These are phyloP conservation scores for Bucco capensis DNA, from an alignment of 2,113 vertebrate genomes.

Conservation along the genomic window DNA sequence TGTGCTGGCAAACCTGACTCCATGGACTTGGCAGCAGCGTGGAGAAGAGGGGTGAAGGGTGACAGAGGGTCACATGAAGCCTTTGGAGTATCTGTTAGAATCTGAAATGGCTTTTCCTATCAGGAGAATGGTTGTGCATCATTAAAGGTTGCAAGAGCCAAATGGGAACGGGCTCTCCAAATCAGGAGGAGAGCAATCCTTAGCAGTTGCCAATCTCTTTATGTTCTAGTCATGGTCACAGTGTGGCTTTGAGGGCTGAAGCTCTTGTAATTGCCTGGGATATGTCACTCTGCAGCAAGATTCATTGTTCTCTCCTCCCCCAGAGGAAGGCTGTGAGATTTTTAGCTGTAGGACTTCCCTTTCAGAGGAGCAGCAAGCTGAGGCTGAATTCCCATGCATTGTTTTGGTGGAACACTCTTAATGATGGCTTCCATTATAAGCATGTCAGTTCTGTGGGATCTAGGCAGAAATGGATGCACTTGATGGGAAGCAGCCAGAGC, in stretches of 20 bases:
- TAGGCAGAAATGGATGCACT: not conserved
- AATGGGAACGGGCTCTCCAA: constrained; percentile 1
- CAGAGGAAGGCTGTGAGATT: not conserved
- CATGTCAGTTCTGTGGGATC: not conserved
- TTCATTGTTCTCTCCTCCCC: constrained; percentile 19
- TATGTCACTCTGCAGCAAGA: not conserved
- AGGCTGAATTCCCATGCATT: not conserved
- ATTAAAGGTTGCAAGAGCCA: not conserved
- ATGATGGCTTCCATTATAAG: constrained; percentile 13
- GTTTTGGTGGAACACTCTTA: constrained; percentile 18
- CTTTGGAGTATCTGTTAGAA: constrained; percentile 1
- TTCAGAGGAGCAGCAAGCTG: not conserved
- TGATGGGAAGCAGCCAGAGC: not conserved
- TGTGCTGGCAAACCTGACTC: not conserved
- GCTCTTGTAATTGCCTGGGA: constrained; percentile 48
- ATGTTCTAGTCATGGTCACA: constrained; percentile 30
- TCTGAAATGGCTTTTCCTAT: not conserved
- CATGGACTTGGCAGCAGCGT: not conserved
- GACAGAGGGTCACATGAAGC: not conserved
- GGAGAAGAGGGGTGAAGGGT: not conserved
- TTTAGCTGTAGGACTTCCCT: constrained; percentile 20
- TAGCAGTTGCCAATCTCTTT: constrained; percentile 34
- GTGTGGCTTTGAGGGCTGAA: constrained; percentile 23
- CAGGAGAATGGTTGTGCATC: constrained; percentile 4
- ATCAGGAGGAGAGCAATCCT: constrained; percentile 17